Percentiles rank a stretch among this genome's conserved stretches.
phyloP scores from a whole-genome alignment of 2,113 vertebrate species.

The Corythaeola cristata region DNA sequence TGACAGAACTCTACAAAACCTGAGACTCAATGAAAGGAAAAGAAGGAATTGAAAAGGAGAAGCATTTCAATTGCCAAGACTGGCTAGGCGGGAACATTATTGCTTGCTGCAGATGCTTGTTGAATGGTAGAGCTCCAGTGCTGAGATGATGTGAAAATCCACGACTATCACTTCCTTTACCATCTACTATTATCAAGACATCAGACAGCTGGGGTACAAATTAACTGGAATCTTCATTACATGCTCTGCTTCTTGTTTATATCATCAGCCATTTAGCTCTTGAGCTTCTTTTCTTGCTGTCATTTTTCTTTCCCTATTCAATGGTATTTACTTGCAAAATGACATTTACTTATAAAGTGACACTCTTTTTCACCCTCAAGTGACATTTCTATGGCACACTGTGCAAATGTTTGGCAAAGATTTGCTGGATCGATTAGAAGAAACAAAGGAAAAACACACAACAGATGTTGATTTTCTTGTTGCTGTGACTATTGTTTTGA shows the following conservation, averaged over 20 bases:
- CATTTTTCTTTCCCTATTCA: constrained; percentile 32
- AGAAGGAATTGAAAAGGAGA: neutral
- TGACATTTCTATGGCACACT: constrained; percentile 74
- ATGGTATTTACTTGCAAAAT: constrained; percentile 74
- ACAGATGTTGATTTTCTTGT: constrained; percentile 71
- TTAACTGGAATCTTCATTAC: constrained; percentile 9
- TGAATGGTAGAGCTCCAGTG: neutral
- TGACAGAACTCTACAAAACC: neutral
- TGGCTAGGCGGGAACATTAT: neutral
- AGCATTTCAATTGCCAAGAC: neutral
- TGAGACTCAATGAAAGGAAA: neutral
- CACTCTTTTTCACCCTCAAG: constrained; percentile 68
- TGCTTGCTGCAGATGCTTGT: neutral
- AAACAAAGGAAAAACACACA: constrained; percentile 43
- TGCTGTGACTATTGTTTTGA: constrained; percentile 69
- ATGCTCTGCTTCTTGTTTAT: neutral
- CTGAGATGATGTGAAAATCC: neutral
- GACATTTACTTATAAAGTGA: constrained; percentile 76
- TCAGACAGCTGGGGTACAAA: neutral
- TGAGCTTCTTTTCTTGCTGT: neutral
- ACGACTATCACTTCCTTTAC: neutral
- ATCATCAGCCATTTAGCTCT: neutral
- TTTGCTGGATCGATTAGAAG: constrained; percentile 69
- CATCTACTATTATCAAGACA: neutral
- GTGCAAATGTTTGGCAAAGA: constrained; percentile 73